These are phyloP conservation scores for Dryobates pubescens DNA, from an alignment of 2,797 vertebrate species.

Conservation along the genomic window DNA sequence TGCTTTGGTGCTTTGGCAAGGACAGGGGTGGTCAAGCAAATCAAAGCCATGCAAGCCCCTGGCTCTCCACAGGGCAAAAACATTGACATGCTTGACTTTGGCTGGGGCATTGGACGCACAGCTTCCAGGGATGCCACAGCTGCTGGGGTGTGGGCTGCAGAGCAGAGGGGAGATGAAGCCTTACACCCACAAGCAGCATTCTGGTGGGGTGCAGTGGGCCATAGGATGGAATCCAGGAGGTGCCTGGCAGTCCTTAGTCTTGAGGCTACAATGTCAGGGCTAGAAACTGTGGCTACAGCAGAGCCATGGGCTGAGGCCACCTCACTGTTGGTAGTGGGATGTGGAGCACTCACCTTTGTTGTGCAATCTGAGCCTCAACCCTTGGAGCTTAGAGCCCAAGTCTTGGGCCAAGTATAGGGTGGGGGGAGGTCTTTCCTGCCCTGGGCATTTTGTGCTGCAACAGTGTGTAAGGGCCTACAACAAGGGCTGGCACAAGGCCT, in stretches of 20 bases:
- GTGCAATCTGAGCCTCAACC: not conserved
- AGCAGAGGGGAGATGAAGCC: not conserved
- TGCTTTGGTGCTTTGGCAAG: not conserved
- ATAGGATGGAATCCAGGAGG: not conserved
- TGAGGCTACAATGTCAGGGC: accelerated
- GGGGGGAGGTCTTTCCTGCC: not conserved
- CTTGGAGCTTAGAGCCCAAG: not conserved
- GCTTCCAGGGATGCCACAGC: not conserved
- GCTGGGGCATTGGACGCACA: accelerated
- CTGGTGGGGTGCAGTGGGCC: not conserved
- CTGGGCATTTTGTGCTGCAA: not conserved
- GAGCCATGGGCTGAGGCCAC: not conserved
- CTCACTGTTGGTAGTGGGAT: not conserved
- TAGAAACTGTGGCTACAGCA: not conserved
- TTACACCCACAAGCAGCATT: accelerated
- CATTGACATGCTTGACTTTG: accelerated
- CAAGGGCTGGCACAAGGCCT: not conserved
- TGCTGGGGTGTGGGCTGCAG: not conserved
- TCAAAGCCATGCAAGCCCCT: not conserved
- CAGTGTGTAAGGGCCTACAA: accelerated
- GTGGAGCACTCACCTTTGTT: not conserved
- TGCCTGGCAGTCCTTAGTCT: accelerated
- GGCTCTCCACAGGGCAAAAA: not conserved
- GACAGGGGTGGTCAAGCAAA: not conserved
- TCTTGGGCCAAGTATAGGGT: not conserved